Evolutionary conservation across 2,113 vertebrate genomes (phyloP), one percentile per base, ranked within the genome.

Genomic region (Chloebia gouldiae): DNA sequence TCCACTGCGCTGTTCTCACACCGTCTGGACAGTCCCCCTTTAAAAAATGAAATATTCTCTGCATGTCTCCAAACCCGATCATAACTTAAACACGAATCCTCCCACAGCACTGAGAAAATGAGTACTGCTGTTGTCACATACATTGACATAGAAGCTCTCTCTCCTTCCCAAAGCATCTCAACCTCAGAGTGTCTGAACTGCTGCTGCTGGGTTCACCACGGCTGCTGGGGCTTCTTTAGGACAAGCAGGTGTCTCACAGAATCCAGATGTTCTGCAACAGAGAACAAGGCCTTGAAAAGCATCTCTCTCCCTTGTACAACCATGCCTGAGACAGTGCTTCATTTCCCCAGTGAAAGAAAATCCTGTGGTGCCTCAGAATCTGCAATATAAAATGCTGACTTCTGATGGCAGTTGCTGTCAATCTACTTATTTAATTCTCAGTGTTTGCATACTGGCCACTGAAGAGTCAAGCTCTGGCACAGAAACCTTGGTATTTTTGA

Each of bases 41-140:
- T 51, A 63, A 84, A 88, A 92, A 59, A 51, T 4, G 11, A 69
- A 82, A 61, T 72, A 59, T 40, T 87, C 16, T 59, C 47, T 73
- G 27, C 24, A n/a, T 3, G 5, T 72, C 54, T 77, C 7, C 22
- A 54, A 66, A 82, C 40, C 22, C 0, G 0, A n/a, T 56, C 22
- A 30, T 56, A 65, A 71, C 35, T 92, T 84, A 49, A 93, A 79
- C 30, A 39, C 0, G 0, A 50, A 33, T 68, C 45, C 70, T 92
- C 60, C 42, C 35, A 56, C 47, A 56, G 19, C 57, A 64, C 66
- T 75, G 0, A 1, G 49, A 69, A 81, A 72, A 76, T 57, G 14
- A 69, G 12, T 59, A 15, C 35, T 81, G 25, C 42, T 81, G 7
- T 45, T 87, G 60, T 56, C 45, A 39, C 14, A 33, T 3, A 70